Percentiles rank a stretch among this genome's conserved stretches.
These are phyloP conservation scores for Parus major DNA, from an alignment of 2,113 vertebrate genomes.

Conservation along the genomic window DNA sequence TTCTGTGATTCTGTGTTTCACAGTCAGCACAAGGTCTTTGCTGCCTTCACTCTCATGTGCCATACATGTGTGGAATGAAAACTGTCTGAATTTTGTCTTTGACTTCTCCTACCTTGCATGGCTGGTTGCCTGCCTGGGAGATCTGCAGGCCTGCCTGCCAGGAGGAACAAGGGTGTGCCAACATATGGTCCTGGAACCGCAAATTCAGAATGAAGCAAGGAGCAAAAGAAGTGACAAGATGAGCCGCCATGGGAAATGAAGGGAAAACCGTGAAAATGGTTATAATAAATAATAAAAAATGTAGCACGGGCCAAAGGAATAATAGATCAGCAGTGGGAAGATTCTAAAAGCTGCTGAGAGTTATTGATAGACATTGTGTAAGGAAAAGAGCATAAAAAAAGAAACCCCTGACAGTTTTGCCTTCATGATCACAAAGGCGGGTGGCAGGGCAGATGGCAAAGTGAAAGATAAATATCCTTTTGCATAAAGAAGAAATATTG, in stretches of 20 bases:
- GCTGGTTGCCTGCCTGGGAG: background rate
- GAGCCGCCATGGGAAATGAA: slow-evolving; percentile 20
- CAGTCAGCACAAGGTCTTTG: background rate
- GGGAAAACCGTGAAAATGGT: slow-evolving; percentile 8
- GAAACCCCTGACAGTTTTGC: slow-evolving; percentile 3
- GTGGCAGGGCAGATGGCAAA: slow-evolving; percentile 11
- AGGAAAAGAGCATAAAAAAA: background rate
- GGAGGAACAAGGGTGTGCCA: background rate
- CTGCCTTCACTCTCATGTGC: background rate
- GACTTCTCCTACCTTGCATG: background rate
- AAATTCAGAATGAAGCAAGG: background rate
- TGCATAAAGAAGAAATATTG: slow-evolving; percentile 57
- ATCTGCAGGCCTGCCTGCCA: background rate
- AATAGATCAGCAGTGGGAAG: slow-evolving; percentile 35
- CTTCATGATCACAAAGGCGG: background rate
- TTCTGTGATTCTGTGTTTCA: background rate
- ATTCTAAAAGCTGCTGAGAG: slow-evolving; percentile 37
- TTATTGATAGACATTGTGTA: slow-evolving; percentile 34
- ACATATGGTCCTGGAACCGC: background rate
- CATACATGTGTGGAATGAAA: background rate
- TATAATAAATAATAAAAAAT: slow-evolving; percentile 43
- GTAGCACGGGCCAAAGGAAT: slow-evolving; percentile 44
- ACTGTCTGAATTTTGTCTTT: background rate
- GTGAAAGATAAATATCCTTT: slow-evolving; percentile 36
- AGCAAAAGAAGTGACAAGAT: slow-evolving; percentile 18